Evolutionary conservation across 2,797 vertebrate species (phyloP), one percentile per base, ranked within the genome.

Genomic region (Podargus strigoides): DNA sequence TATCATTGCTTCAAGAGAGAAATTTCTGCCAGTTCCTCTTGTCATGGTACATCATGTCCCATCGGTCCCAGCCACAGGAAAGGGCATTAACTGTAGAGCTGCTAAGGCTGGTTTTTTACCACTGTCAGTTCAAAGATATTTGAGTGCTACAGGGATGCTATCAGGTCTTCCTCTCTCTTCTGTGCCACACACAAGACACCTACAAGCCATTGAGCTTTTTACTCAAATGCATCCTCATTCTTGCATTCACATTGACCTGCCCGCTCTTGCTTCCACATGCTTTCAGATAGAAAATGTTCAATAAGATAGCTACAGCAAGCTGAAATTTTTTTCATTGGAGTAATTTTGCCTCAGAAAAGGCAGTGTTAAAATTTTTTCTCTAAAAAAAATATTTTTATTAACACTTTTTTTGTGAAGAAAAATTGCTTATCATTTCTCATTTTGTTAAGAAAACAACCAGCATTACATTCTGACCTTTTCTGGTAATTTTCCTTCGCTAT

Each of bases 401-500:
- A 46, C 4, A 9, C 6, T 68, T 91, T 89, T 79, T 72, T 8
- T 47, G 0, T 41, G 14, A 36, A 7, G 18, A 6, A 75, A 78
- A 78, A 47, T 56, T 78, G 34, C 5, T 82, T 89, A 37, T 69
- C 30, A 0, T 72, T 94, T 88, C 36, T 92, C 42, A 56, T 76
- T 93, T 87, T 86, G 17, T 55, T 91, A 66, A 64, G 62, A 81
- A 84, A 91, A 87, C 23, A 86, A 50, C 15, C 10, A 60, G 36
- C 30, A 39, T 58, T 64, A 79, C 19, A 70, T 68, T 91, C 79
- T 92, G 87, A 94, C 87, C 37, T 91, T 92, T 92, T 49, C 85
- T 60, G 46, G 36, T 78, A 41, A 68, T 77, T 89, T 94, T 91
- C 32, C 30, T 78, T 82, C 6, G 3, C 52, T 82, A 89, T 70